Evolutionary conservation across 1,140 invertebrate species (phyloP).

Genomic region (Sitobion miscanthi): DNA sequence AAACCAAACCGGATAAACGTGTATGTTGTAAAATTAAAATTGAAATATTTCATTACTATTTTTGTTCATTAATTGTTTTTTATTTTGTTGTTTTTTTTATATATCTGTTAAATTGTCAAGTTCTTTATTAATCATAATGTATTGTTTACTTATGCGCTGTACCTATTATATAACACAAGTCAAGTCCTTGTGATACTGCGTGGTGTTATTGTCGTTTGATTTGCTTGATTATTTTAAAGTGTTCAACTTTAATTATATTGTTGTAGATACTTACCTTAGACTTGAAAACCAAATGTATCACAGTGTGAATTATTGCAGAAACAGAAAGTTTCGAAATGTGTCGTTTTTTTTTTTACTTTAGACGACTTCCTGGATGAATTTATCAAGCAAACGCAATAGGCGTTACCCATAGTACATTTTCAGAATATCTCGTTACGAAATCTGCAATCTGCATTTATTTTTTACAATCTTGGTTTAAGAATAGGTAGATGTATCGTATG

Average conservation of each 20-base stretch:
- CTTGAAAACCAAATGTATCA: background rate
- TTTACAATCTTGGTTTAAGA: background rate
- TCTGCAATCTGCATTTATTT: constrained; percentile 35
- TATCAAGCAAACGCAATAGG: background rate
- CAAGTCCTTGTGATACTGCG: background rate
- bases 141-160: background rate
- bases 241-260: background rate
- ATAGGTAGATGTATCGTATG: background rate
- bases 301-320: background rate
- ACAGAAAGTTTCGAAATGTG: background rate
- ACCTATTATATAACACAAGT: background rate
- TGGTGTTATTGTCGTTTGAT: background rate
- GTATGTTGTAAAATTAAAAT: background rate
- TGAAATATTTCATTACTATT: background rate
- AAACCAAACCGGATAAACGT: background rate
- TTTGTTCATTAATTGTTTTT: background rate
- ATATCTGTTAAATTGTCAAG: background rate
- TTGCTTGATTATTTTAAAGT: background rate
- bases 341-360: background rate
- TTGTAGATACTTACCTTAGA: background rate
- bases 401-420: background rate
- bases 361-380: background rate
- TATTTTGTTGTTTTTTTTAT: background rate
- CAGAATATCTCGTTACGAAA: background rate
- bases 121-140: background rate